Percentiles rank a stretch among this genome's conserved stretches.
Evolutionary conservation across 2,113 vertebrate species (phyloP).

Genomic region (Festucalex cinctus): DNA sequence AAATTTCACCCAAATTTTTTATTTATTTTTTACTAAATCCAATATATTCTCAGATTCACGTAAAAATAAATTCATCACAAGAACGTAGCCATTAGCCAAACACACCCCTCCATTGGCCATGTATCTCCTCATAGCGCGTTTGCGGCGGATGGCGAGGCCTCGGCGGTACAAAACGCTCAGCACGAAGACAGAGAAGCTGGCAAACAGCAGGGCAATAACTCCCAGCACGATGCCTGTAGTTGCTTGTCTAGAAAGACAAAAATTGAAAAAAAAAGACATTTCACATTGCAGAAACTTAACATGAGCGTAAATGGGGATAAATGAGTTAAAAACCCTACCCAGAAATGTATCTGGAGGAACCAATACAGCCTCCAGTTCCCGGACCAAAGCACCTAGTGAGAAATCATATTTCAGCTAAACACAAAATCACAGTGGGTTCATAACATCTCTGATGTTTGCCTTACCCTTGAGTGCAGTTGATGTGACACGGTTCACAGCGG

Average conservation of each 20-base stretch:
- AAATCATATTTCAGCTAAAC: background rate
- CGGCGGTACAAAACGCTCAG: slow-evolving; percentile 82
- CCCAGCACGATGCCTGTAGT: slow-evolving; percentile 78
- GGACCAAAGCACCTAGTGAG: slow-evolving; percentile 79
- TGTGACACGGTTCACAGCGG: slow-evolving; percentile 82
- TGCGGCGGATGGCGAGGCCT: slow-evolving; percentile 86
- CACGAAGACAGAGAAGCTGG: slow-evolving; percentile 71
- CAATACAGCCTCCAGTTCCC: slow-evolving; percentile 71
- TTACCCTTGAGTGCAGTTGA: slow-evolving; percentile 85
- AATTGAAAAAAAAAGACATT: background rate
- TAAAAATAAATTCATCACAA: background rate
- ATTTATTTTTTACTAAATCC: background rate
- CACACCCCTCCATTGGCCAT: slow-evolving; percentile 85
- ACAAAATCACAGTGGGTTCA: background rate
- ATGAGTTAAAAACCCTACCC: slow-evolving; percentile 41
- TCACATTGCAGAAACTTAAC: background rate
- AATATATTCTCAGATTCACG: background rate
- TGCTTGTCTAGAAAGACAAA: slow-evolving; percentile 62
- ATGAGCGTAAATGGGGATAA: background rate
- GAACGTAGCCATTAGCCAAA: background rate
- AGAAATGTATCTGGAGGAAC: slow-evolving; percentile 25
- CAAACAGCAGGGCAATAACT: slow-evolving; percentile 72
- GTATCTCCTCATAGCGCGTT: slow-evolving; percentile 90
- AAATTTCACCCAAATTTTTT: background rate
- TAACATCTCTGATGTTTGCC: background rate